Conservation (phyloP, 2,113 vertebrate species). For the Taurulus bubalis region DNA sequence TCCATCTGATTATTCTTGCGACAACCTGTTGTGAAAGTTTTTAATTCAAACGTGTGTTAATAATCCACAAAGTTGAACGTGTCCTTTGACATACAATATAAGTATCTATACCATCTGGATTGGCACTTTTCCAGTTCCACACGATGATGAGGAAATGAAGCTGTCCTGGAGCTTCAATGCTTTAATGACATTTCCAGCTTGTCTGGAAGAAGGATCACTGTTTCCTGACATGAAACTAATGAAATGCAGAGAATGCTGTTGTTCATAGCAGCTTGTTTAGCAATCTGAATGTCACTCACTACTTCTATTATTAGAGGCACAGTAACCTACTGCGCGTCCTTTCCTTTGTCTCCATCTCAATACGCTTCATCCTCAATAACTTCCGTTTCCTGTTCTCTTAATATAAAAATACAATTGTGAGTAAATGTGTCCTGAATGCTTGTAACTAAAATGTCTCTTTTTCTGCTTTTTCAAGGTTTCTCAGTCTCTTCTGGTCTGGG, state of each 20-base stretch:
- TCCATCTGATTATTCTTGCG: not conserved
- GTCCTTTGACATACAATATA: constrained; percentile 18
- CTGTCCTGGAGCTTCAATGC: constrained; percentile 33
- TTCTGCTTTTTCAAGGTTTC: not conserved
- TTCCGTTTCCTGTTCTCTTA: not conserved
- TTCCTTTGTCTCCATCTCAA: constrained; percentile 13
- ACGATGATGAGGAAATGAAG: constrained; percentile 52
- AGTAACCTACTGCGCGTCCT: not conserved
- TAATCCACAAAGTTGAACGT: not conserved
- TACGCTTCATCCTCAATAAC: not conserved
- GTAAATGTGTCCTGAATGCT: not conserved
- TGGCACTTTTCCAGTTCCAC: constrained; percentile 29
- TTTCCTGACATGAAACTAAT: constrained; percentile 50
- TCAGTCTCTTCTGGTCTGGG: not conserved
- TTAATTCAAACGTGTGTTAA: not conserved
- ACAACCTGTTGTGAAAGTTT: not conserved
- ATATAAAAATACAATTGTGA: not conserved
- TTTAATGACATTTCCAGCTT: constrained; percentile 44
- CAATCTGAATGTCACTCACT: constrained; percentile 15
- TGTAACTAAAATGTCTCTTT: not conserved
- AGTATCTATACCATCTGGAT: constrained; percentile 30
- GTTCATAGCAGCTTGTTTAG: constrained; percentile 22
- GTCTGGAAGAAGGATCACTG: constrained; percentile 19
- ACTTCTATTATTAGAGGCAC: constrained; percentile 28
- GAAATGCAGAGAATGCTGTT: constrained; percentile 36